Conservation (phyloP, 2,113 vertebrate genomes). For the Nematolebias whitei region DNA sequence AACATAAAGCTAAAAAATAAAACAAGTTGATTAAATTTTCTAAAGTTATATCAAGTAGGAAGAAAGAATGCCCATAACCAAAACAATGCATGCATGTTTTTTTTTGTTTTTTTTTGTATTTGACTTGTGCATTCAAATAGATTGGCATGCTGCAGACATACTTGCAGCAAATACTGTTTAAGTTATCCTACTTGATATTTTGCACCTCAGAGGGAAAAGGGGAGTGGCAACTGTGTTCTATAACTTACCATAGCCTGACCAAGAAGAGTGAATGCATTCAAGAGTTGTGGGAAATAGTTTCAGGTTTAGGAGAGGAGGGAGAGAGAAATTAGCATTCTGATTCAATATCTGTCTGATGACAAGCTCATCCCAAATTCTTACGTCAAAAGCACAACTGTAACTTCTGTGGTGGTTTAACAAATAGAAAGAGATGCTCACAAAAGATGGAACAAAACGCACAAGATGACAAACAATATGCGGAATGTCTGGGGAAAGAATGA, state of each 20-base stretch:
- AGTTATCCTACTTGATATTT: conserved; percentile 62
- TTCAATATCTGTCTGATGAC: conserved; percentile 58
- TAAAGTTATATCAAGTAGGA: conserved; percentile 58
- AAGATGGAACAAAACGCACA: conserved; percentile 26
- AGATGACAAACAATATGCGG: conserved; percentile 1
- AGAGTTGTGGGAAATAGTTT: conserved; percentile 86
- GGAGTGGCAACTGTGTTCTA: conserved; percentile 62
- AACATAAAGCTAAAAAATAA: conserved; percentile 20
- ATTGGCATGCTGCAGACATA: conserved; percentile 37
- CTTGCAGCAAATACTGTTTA: conserved; percentile 15
- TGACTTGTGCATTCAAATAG: conserved; percentile 15
- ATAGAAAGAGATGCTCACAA: conserved; percentile 24
- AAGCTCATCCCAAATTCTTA: conserved; percentile 42
- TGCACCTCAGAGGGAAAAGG: conserved; percentile 37
- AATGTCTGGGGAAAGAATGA: neutral
- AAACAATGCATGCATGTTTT: conserved; percentile 52
- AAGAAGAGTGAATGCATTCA: conserved; percentile 86
- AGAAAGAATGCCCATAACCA: conserved; percentile 35
- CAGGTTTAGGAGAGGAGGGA: conserved; percentile 75
- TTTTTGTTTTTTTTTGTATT: neutral
- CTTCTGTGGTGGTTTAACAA: conserved; percentile 20
- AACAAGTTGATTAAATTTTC: conserved; percentile 8
- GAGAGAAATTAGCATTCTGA: conserved; percentile 69
- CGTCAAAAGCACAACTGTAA: conserved; percentile 14
- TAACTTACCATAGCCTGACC: conserved; percentile 95